Evolutionary conservation across 2,888 invertebrate species (phyloP), one percentile per base, ranked within the genome.

Genomic region (Folsomia candida): DNA sequence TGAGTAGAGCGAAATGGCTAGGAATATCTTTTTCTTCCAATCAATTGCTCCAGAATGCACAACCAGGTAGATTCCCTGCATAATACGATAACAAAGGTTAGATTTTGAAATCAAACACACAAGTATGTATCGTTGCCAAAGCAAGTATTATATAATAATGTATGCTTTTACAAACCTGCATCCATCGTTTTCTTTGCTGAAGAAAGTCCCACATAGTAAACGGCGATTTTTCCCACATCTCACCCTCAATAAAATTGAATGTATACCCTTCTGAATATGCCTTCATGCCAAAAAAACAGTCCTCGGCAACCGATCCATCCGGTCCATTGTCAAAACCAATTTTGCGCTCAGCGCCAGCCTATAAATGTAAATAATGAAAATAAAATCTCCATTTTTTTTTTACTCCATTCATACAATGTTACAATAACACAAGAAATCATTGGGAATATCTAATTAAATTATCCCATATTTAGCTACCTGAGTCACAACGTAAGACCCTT

Each of bases 181-280:
- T 88, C 97, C 97, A 97, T 67, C 97, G 88, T 83, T 97, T 97
- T 71, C 97, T 87, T 82, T 97, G 97, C 83, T 97, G 96, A 79
- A 97, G 88, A 81, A 97, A 95, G 83, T 97, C 97, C 88, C 91
- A 90, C 37, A 97, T 84, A 1, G 94, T 93, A 83, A 97, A 97
- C 2, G 97, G 97, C 4, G 94, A 94, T 83, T 97, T 97, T 83
- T 97, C 97, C 91, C 96, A 96, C 97, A 97, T 97, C 85, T 97
- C 97, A 63, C 97, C 97, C 83, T 97, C 97, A 77, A 97, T 90
- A 84, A 97, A 97, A 83, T 94, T 93, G 84, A 97, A 97, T 24
- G 91, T 88, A 83, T 92, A 97, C 27, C 96, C 97, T 83, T 93
- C 89, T 75, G 89, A 88, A 83, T 90, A 94, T 2, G 97, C 97